Percentiles rank a stretch among this genome's conserved stretches.
These are phyloP conservation scores for Colistium nudipinnis DNA, from an alignment of 2,113 vertebrate genomes.

Conservation along the genomic window DNA sequence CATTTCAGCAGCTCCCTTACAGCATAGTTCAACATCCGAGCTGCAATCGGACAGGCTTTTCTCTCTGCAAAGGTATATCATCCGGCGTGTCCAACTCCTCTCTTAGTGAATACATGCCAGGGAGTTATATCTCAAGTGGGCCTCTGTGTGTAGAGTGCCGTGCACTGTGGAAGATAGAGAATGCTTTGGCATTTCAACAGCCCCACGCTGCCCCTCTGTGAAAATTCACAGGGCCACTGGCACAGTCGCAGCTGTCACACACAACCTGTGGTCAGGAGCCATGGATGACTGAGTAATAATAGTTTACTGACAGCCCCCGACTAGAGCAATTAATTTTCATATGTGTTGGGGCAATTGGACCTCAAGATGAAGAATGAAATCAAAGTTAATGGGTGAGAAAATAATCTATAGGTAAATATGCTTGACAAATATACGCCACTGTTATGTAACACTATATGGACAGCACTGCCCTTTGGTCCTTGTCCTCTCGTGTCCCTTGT, in stretches of 20 bases:
- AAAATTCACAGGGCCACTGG: slow-evolving; percentile 46
- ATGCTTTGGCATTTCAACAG: slow-evolving; percentile 71
- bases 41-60: slow-evolving; percentile 69
- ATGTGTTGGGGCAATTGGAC: slow-evolving; percentile 1
- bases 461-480: not conserved
- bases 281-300: slow-evolving; percentile 27
- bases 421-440: not conserved
- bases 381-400: not conserved
- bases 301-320: slow-evolving; percentile 14
- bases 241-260: slow-evolving; percentile 62
- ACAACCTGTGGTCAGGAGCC: slow-evolving; percentile 23
- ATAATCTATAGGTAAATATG: not conserved
- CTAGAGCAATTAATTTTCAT: slow-evolving; percentile 20
- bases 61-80: slow-evolving; percentile 45
- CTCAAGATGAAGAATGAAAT: not conserved
- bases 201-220: slow-evolving; percentile 32
- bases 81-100: slow-evolving; percentile 52
- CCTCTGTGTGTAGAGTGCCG: slow-evolving; percentile 25
- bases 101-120: slow-evolving; percentile 57
- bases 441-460: slow-evolving; percentile 11
- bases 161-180: slow-evolving; percentile 33
- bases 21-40: slow-evolving; percentile 73
- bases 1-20: slow-evolving; percentile 62
- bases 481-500: not conserved
- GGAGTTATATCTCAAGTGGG: slow-evolving; percentile 64